Conservation (phyloP, 2,888 invertebrate genomes). For the Drosophila glabriapex region DNA sequence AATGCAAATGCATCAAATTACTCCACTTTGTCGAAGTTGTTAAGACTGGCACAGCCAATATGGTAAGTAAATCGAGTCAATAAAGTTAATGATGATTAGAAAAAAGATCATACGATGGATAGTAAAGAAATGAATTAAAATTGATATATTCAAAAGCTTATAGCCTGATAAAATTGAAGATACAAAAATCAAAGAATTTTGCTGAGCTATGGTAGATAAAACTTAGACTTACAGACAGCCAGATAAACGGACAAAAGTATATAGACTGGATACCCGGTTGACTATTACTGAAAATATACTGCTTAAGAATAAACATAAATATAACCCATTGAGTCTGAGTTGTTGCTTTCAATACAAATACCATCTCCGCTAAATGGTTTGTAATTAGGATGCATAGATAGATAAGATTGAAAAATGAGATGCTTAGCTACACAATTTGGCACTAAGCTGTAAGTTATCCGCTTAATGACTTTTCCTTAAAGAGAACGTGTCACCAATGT, state of each 20-base stretch:
- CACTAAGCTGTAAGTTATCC: neutral
- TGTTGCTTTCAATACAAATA: neutral
- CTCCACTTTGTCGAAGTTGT: conserved; percentile 91
- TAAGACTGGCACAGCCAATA: conserved; percentile 87
- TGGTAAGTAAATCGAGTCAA: conserved; percentile 73
- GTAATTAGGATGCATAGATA: neutral
- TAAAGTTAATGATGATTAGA: neutral
- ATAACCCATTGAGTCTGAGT: neutral
- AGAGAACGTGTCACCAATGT: conserved; percentile 88
- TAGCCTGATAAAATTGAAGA: neutral
- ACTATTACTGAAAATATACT: too few relatives aligned
- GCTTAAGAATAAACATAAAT: neutral
- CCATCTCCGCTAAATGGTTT: neutral
- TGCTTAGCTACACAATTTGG: neutral
- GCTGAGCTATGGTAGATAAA: neutral
- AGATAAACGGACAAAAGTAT: neutral
- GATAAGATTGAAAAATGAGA: neutral
- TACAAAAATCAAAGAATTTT: neutral
- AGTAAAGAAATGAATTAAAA: too few relatives aligned
- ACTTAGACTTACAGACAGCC: neutral
- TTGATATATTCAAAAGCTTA: too few relatives aligned
- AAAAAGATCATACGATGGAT: too few relatives aligned
- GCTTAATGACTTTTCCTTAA: neutral
- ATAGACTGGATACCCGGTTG: neutral
- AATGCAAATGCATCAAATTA: conserved; percentile 90